Conservation (phyloP, 2,113 vertebrate species). For the Clarias macrocephalus region DNA sequence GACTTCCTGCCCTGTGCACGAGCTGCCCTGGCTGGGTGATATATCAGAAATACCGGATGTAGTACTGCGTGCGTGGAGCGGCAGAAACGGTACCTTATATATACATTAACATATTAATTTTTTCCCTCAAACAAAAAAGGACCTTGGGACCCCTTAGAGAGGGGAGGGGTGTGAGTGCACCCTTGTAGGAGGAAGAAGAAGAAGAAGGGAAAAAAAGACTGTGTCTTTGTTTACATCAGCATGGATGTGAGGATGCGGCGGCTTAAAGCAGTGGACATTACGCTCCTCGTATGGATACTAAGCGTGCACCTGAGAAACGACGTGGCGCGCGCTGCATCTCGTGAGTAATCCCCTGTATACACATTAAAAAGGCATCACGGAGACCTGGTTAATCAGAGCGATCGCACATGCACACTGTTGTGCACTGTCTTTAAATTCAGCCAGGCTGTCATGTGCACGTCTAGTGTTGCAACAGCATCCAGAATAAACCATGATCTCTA, state of each 20-base stretch:
- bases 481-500: not conserved
- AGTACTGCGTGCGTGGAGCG: conserved; percentile 30
- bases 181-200: not conserved
- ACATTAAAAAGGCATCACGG: too few species aligned
- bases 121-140: conserved; percentile 1
- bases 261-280: conserved; percentile 30
- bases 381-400: not conserved
- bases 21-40: conserved; percentile 27
- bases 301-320: conserved; percentile 39
- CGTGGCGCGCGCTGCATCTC: conserved; percentile 49
- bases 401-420: not conserved
- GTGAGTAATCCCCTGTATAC: conserved; percentile 51
- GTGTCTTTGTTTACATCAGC: conserved; percentile 53
- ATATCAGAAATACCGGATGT: conserved; percentile 16
- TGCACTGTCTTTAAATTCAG: not conserved
- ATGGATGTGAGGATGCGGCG: conserved; percentile 56
- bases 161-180: conserved; percentile 42
- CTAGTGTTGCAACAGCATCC: not conserved
- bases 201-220: conserved; percentile 24
- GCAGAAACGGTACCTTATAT: not conserved
- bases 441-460: not conserved
- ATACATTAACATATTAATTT: not conserved
- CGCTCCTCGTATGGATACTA: conserved; percentile 53
- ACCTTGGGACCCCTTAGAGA: conserved; percentile 36
- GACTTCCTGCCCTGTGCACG: not conserved